phyloP scores from a whole-genome alignment of 30 jellyfish, hydroid and myxozoan genomes.

The Aurelia aurita region DNA sequence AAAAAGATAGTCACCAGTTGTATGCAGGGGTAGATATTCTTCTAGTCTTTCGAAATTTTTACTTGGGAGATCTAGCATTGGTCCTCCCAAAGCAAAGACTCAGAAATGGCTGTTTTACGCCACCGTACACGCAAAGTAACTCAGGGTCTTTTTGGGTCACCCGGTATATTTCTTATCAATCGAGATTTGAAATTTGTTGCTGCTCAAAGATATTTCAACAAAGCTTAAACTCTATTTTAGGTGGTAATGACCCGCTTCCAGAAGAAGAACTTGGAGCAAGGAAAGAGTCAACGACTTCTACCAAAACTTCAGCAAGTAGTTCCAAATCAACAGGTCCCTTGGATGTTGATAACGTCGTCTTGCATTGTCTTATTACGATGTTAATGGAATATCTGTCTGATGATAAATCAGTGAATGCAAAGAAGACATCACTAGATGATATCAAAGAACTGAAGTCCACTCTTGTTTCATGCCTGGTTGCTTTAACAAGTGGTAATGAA shows the following conservation, averaged over 20 bases:
- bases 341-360: slow-evolving; percentile 41
- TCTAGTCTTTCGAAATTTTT: too few relatives aligned
- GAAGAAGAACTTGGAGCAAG: slow-evolving; percentile 14
- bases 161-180: too few relatives aligned
- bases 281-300: slow-evolving; percentile 27
- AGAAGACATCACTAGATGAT: slow-evolving; percentile 33
- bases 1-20: too few relatives aligned
- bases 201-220: too few relatives aligned
- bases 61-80: too few relatives aligned
- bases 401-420: slow-evolving; percentile 32
- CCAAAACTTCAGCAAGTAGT: slow-evolving; percentile 17
- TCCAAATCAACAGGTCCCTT: slow-evolving; percentile 19
- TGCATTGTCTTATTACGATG: slow-evolving; percentile 25
- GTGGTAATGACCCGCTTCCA: slow-evolving; percentile 10
- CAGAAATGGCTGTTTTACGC: too few relatives aligned
- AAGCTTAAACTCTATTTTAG: too few relatives aligned
- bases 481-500: slow-evolving; percentile 42
- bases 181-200: too few relatives aligned
- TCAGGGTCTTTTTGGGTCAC: too few relatives aligned
- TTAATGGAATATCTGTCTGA: slow-evolving; percentile 51
- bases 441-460: slow-evolving; percentile 36
- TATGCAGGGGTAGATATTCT: too few relatives aligned
- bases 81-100: too few relatives aligned
- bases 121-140: too few relatives aligned
- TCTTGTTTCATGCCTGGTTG: slow-evolving; percentile 20